These are phyloP conservation scores for Hapalemur alaotrensis DNA, from an alignment of 2,797 vertebrate genomes.

Conservation along the genomic window DNA sequence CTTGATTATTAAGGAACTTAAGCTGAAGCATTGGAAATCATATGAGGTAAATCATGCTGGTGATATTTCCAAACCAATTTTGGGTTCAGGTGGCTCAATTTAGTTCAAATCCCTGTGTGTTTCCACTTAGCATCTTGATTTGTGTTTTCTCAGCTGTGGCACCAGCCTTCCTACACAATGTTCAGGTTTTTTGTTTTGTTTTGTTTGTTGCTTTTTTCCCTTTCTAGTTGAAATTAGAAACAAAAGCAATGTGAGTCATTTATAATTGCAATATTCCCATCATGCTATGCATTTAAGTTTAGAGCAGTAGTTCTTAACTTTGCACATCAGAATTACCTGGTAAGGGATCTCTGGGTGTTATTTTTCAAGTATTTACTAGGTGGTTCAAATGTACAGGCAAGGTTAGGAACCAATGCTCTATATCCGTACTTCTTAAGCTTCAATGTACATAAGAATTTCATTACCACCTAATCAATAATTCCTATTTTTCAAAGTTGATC, in stretches of 20 bases:
- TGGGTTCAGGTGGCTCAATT: slow-evolving; percentile 52
- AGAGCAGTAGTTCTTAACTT: neutral
- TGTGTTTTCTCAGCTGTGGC: slow-evolving; percentile 21
- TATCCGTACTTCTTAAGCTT: neutral
- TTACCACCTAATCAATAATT: neutral
- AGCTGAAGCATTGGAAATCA: neutral
- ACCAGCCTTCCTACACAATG: neutral
- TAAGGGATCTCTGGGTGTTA: neutral
- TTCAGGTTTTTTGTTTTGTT: neutral
- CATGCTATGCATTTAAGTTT: neutral
- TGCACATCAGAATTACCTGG: neutral
- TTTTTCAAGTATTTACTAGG: neutral
- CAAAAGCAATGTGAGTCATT: neutral
- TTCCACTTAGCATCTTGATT: slow-evolving; percentile 31
- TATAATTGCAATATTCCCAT: neutral
- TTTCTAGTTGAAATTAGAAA: slow-evolving; percentile 45
- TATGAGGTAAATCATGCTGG: neutral
- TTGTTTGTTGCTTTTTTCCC: neutral
- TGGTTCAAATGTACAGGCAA: neutral
- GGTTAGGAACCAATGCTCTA: neutral
- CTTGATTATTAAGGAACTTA: slow-evolving; percentile 33
- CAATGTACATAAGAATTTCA: neutral
- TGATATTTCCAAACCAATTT: slow-evolving; percentile 50
- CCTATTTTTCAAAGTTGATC: neutral
- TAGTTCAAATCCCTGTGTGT: neutral